Evolutionary conservation across 1,140 invertebrate species (phyloP), one percentile per base, ranked within the genome.

Genomic region (Drosophila ambigua): DNA sequence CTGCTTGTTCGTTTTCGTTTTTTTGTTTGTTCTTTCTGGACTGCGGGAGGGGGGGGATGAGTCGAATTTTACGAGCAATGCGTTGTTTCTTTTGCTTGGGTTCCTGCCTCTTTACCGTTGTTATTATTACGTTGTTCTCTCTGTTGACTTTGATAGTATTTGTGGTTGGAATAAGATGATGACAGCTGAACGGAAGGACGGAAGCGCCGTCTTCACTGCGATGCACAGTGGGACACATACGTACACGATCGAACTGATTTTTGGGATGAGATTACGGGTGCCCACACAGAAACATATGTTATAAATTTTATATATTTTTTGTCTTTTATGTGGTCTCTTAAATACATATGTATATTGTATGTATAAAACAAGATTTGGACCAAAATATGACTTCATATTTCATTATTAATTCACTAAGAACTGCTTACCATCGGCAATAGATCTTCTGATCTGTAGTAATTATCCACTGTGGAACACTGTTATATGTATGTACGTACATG

Each of bases 41-140:
- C 20, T 35, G n/a, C 9, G 28, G 24, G 31, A 2, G 31, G 9
- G 8, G 26, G 45, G 26, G 26, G 51, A 46, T 50, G 51, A 53
- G 53, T 39, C 35, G 35, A 39, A 39, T 74, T 78, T 74, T 68
- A 77, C 51, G 69, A 61, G 53, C 31, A 39, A 39, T 39, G 35
- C 50, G 50, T 50, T 77, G 68, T 64, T 77, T 72, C 46, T 72
- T 80, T 87, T 87, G 69, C 87, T 85, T 85, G 68, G 74, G 82
- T 81, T 85, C 35, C 81, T 87, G 81, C 49, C 82, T 85, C 81
- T 81, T 85, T 81, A 87, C 74, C 65, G 82, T 76, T 85, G 78
- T 85, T 85, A 78, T 85, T 82, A 85, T 85, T 85, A 74, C 78
- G 77, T 85, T 85, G 65, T 48, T 66, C 58, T 16, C 57, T 52